A percentile compares a stretch with the other conserved stretches of the same genome.
Conservation (phyloP, 2,797 vertebrate genomes). For the Eulemur rubriventer region DNA sequence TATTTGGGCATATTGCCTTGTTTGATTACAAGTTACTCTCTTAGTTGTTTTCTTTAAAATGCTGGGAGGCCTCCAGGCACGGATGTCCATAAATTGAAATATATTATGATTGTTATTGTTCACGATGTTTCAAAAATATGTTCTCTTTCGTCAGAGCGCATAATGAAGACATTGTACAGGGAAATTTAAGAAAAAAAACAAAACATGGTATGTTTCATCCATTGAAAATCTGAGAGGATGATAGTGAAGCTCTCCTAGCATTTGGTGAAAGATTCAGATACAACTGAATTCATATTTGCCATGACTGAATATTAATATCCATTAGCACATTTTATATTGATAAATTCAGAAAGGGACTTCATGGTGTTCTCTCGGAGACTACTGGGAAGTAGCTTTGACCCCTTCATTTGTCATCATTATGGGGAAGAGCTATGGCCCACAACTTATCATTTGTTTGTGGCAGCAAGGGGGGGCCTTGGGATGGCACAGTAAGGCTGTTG, state of each 20-base stretch:
- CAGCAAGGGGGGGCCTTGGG: background rate
- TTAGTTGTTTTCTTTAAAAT: constrained; percentile 61
- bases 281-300: constrained; percentile 37
- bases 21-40: constrained; percentile 61
- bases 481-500: background rate
- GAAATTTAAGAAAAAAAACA: background rate
- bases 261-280: constrained; percentile 47
- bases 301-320: constrained; percentile 76
- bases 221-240: constrained; percentile 16
- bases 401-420: constrained; percentile 76
- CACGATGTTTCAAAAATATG: constrained; percentile 48
- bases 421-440: constrained; percentile 45
- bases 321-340: constrained; percentile 73
- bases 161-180: constrained; percentile 34
- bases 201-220: background rate
- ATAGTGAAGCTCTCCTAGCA: background rate
- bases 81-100: constrained; percentile 66
- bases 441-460: constrained; percentile 58
- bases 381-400: constrained; percentile 53
- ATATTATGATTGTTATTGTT: constrained; percentile 63
- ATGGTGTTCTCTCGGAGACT: constrained; percentile 23
- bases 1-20: constrained; percentile 60
- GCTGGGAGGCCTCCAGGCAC: constrained; percentile 42
- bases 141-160: constrained; percentile 30
- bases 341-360: constrained; percentile 69